Percentiles rank a stretch among this genome's conserved stretches.
phyloP scores from a whole-genome alignment of 2,888 invertebrate genomes.

The Tuta absoluta region DNA sequence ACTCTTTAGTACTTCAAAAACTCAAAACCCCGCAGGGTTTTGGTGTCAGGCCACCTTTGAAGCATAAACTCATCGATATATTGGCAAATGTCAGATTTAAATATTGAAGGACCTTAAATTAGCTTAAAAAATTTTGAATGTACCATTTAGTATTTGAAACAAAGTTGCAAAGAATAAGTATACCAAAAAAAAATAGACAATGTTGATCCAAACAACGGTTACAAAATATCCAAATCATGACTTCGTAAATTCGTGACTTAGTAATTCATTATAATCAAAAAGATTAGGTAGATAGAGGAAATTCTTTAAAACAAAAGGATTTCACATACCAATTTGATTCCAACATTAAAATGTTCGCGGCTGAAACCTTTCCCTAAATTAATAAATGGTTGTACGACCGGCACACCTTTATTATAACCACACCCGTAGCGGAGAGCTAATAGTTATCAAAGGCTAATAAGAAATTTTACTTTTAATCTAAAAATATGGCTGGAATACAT shows the following conservation, averaged over 20 bases:
- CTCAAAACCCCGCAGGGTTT: constrained; percentile 42
- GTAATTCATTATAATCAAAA: no score
- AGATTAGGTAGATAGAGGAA: no score
- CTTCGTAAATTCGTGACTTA: no score
- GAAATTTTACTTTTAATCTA: not conserved
- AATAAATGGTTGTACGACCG: not conserved
- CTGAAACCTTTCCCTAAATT: not conserved
- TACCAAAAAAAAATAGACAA: not conserved
- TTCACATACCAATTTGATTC: no score
- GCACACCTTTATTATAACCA: no score
- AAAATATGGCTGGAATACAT: not conserved
- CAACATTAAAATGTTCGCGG: no score
- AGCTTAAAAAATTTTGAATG: constrained; percentile 5
- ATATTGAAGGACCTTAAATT: not conserved
- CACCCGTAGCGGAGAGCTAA: no score
- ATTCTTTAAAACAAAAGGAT: no score
- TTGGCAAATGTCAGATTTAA: constrained; percentile 44
- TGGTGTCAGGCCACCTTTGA: constrained; percentile 55
- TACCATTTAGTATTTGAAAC: not conserved
- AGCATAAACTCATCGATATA: constrained; percentile 50
- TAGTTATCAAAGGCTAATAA: not conserved
- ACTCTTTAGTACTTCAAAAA: constrained; percentile 53
- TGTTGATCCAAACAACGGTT: no score
- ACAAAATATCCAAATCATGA: no score
- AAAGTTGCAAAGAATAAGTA: not conserved